Evolutionary conservation across 2,888 invertebrate species (phyloP), one percentile per base, ranked within the genome.

Genomic region (Pediacus dermestoides): DNA sequence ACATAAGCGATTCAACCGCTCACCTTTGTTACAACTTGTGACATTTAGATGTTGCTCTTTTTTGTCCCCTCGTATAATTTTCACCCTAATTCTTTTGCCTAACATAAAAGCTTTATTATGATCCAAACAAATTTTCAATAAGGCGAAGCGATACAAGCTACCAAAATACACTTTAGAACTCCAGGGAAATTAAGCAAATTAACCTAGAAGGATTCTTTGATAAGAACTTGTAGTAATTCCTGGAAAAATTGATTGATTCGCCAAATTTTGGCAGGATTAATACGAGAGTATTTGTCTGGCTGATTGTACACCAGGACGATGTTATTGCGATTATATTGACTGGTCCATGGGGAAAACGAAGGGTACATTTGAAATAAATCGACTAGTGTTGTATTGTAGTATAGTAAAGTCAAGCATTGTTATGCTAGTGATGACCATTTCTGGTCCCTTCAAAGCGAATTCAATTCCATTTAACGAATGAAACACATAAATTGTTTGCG

Each of bases 311-410:
- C 52, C 50, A 57, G 66, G 67, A 64, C 58, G 65, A 65, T 66
- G 66, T 69, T 70, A 70, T 70, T 70, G 68, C 68, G 66, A 69
- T 69, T 70, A 69, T 69, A 69, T 70, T 69, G 69, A 70, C 70
- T 70, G 67, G 68, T 68, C 67, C 66, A 57, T 61, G 52, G 67
- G 67, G 67, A 66, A 51, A 48, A 42, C 48, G 55, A 57, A 60
- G 64, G 65, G 64, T 63, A 64, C 64, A 66, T 68, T 66, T 59
- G 62, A 65, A 68, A 70, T 70, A 68, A 69, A 70, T 70, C 66
- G 69, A 67, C 66, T 66, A 58, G 59, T 58, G 57, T 55, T 55
- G 59, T 58, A 56, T 55, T 55, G 57, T 55, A 50, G 46, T 55
- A 52, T 60, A 57, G 61, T 54, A 53, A 56, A 64, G 64, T 63